Evolutionary conservation across 2,797 vertebrate species (phyloP).

Genomic region (Leptodactylus fallax): DNA sequence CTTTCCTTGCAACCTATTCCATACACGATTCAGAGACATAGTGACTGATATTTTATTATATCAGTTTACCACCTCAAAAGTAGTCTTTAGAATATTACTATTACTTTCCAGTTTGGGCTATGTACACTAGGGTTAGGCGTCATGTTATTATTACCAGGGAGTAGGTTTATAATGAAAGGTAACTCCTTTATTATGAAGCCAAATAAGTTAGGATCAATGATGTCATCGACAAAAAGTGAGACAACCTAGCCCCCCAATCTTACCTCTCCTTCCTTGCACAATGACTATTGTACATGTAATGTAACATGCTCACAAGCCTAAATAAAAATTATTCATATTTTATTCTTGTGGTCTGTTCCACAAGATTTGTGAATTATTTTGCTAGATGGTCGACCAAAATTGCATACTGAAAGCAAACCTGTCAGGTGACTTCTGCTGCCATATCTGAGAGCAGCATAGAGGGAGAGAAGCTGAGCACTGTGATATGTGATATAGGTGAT

Average conservation of each 20-base stretch:
- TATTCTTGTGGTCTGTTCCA: too few species aligned
- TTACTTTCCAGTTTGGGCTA: not conserved
- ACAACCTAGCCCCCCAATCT: not conserved
- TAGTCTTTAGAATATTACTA: not conserved
- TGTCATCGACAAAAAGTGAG: not conserved
- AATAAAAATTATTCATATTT: too few species aligned
- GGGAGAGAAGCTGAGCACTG: too few species aligned
- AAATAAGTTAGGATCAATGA: not conserved
- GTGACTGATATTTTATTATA: not conserved
- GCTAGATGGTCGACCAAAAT: too few species aligned
- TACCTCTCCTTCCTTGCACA: not conserved
- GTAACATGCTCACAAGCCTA: not conserved
- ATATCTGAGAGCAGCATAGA: too few species aligned
- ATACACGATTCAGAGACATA: not conserved
- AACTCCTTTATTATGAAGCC: not conserved
- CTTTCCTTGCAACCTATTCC: not conserved
- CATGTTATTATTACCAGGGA: not conserved
- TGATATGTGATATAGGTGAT: too few species aligned
- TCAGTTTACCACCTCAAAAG: not conserved
- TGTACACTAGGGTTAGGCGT: not conserved
- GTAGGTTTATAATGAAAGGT: not conserved
- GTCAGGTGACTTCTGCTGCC: too few species aligned
- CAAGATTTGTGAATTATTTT: too few species aligned
- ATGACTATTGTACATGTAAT: not conserved
- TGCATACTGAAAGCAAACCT: too few species aligned